phyloP scores from a whole-genome alignment of 2,113 vertebrate species.

The Halcyon senegalensis region DNA sequence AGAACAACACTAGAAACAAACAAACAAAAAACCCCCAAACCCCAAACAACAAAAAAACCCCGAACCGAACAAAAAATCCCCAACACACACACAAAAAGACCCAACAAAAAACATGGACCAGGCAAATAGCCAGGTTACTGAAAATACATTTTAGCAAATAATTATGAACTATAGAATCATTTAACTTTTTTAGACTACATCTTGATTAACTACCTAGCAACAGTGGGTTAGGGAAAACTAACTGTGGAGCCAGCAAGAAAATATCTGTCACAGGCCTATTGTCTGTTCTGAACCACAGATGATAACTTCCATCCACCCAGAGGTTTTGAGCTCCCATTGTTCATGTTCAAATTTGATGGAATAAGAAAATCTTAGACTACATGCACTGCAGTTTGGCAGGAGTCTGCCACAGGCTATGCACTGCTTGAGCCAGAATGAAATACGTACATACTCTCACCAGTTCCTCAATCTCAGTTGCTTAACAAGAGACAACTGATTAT shows the following conservation, averaged over 20 bases:
- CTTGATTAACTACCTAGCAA: slow-evolving; percentile 43
- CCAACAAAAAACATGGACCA: not conserved
- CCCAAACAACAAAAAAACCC: no score
- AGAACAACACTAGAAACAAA: no score
- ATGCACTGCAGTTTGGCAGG: not conserved
- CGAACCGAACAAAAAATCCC: no score
- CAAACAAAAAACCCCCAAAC: no score
- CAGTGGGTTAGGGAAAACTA: not conserved
- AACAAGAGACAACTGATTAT: not conserved
- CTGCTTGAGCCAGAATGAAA: not conserved
- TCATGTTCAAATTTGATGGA: not conserved
- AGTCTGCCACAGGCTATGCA: not conserved
- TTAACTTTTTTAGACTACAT: not conserved
- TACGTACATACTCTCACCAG: not conserved
- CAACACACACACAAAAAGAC: no score
- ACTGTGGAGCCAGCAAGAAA: not conserved
- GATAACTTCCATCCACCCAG: not conserved
- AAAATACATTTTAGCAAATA: not conserved
- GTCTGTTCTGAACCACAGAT: not conserved
- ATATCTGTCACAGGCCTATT: not conserved
- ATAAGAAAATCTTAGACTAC: not conserved
- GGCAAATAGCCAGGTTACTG: slow-evolving; percentile 35
- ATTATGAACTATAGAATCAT: not conserved
- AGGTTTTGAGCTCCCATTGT: not conserved
- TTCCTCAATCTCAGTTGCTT: not conserved